Percentiles rank a stretch among this genome's conserved stretches.
Conservation (phyloP, 2,888 invertebrate species). For the Cerastis leucographa region DNA sequence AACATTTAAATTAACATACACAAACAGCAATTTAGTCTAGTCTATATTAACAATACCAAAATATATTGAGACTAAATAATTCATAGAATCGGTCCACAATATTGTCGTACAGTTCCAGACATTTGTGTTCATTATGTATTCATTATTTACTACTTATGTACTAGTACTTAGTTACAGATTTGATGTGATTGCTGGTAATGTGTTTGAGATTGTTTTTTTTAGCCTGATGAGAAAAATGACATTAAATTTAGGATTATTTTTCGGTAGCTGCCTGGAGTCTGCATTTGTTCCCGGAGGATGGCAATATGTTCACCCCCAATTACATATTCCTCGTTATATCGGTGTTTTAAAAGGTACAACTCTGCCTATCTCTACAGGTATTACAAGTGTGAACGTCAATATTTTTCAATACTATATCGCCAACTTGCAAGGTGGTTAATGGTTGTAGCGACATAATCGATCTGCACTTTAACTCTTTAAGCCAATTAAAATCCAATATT, state of each 20-base stretch:
- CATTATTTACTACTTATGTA: constrained; percentile 9
- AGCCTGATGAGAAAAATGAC: too few relatives aligned
- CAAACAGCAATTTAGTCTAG: too few relatives aligned
- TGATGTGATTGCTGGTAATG: neutral
- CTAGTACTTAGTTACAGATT: neutral
- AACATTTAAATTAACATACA: too few relatives aligned
- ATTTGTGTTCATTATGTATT: constrained; percentile 16
- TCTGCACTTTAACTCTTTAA: too few relatives aligned
- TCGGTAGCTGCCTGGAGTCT: neutral
- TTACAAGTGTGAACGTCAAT: neutral
- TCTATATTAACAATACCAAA: constrained; percentile 10
- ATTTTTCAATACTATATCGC: neutral
- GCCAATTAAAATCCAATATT: too few relatives aligned
- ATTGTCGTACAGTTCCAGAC: constrained; percentile 20
- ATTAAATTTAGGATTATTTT: neutral
- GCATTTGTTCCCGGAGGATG: neutral
- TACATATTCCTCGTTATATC: neutral
- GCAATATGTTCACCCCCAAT: neutral
- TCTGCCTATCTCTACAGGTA: neutral
- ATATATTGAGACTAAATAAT: constrained; percentile 25
- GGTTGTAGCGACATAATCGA: too few relatives aligned
- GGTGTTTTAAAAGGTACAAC: neutral
- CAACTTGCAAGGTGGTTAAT: too few relatives aligned
- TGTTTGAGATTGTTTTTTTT: neutral
- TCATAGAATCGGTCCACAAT: constrained; percentile 5